Percentiles rank a stretch among this genome's conserved stretches.
These are phyloP conservation scores for Colaptes auratus DNA, from an alignment of 2,113 vertebrate genomes.

Conservation along the genomic window DNA sequence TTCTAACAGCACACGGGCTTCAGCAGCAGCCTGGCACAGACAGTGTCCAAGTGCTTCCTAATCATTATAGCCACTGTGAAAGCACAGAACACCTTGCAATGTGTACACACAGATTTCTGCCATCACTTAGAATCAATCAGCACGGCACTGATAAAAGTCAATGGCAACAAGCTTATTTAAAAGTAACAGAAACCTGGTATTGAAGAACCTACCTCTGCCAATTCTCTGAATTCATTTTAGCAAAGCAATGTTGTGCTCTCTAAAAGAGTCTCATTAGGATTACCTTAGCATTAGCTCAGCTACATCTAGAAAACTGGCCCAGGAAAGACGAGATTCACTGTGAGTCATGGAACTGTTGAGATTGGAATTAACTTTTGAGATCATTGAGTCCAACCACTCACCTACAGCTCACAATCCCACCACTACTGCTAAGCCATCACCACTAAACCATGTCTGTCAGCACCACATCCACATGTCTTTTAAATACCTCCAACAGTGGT, in stretches of 20 bases:
- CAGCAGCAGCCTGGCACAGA: neutral
- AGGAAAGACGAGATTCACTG: neutral
- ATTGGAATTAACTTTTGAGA: too few species aligned
- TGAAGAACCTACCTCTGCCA: neutral
- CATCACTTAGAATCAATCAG: neutral
- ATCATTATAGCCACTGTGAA: neutral
- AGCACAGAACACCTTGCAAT: neutral
- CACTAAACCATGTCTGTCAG: too few species aligned
- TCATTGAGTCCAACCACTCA: too few species aligned
- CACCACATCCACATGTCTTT: too few species aligned
- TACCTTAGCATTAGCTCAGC: neutral
- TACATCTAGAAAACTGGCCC: neutral
- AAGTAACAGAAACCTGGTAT: neutral
- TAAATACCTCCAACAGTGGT: too few species aligned
- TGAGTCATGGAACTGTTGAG: too few species aligned
- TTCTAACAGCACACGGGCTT: neutral
- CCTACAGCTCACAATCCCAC: too few species aligned
- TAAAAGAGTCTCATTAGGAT: neutral
- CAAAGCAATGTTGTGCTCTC: neutral
- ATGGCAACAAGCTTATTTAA: neutral
- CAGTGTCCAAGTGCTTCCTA: neutral
- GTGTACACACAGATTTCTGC: neutral
- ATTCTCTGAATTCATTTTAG: neutral
- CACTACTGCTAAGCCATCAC: too few species aligned
- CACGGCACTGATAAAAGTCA: neutral